Conservation (phyloP, 2,113 vertebrate genomes). For the Entelurus aequoreus region DNA sequence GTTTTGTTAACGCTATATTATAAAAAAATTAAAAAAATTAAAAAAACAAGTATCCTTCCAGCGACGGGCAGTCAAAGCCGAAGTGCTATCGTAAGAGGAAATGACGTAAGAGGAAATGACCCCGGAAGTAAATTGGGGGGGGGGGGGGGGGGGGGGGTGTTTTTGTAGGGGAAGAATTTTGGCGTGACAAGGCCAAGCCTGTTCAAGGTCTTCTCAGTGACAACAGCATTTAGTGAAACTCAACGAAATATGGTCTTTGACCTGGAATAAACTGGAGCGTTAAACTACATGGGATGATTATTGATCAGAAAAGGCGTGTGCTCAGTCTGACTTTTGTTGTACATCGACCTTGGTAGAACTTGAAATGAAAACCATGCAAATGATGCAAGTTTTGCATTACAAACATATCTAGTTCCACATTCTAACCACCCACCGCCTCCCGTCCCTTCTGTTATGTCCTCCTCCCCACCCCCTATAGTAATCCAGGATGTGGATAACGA, state of each 20-base stretch:
- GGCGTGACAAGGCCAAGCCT: slow-evolving; percentile 24
- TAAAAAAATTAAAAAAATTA: too few relatives aligned
- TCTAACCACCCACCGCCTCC: slow-evolving; percentile 29
- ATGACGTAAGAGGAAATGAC: too few relatives aligned
- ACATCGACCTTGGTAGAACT: background rate
- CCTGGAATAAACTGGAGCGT: slow-evolving; percentile 15
- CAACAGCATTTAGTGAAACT: slow-evolving; percentile 45
- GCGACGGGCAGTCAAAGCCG: too few relatives aligned
- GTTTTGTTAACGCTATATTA: too few relatives aligned
- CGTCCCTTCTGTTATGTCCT: slow-evolving; percentile 25
- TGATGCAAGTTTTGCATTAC: background rate
- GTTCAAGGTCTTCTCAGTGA: slow-evolving; percentile 44
- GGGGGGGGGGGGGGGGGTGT: too few relatives aligned
- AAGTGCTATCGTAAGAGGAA: too few relatives aligned
- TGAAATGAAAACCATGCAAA: background rate
- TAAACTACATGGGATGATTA: background rate
- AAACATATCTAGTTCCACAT: slow-evolving; percentile 3
- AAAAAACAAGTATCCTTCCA: too few relatives aligned
- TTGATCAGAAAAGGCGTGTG: slow-evolving; percentile 3
- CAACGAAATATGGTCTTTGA: slow-evolving; percentile 24
- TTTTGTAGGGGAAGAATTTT: too few relatives aligned
- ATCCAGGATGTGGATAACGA: slow-evolving; percentile 91
- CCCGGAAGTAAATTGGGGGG: too few relatives aligned
- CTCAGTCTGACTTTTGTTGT: too few relatives aligned
- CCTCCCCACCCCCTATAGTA: slow-evolving; percentile 69